Conservation (phyloP, 2,113 vertebrate genomes). For the Puntigrus tetrazona region DNA sequence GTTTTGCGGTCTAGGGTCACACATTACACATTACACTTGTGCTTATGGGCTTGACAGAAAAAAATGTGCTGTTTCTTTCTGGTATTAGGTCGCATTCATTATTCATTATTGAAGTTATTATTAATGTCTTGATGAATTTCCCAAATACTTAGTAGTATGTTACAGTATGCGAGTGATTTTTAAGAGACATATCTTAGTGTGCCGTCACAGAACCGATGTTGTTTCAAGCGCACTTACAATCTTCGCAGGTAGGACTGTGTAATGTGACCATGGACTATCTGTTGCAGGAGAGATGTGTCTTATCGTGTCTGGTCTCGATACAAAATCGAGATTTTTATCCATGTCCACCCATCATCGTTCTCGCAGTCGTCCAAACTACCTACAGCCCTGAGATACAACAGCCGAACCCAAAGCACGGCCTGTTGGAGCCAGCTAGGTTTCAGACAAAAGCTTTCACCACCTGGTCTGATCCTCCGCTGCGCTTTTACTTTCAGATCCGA, state of each 20-base stretch:
- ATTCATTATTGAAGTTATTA: background rate
- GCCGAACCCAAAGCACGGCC: constrained; percentile 18
- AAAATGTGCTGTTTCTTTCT: background rate
- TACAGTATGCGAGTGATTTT: background rate
- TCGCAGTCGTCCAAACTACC: constrained; percentile 21
- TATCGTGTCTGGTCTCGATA: constrained; percentile 37
- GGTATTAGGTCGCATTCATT: background rate
- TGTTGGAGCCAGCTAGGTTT: constrained; percentile 42
- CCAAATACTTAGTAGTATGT: background rate
- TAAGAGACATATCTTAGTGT: background rate
- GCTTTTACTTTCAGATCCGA: constrained; percentile 27
- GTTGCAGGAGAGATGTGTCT: constrained; percentile 3
- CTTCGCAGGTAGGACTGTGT: background rate
- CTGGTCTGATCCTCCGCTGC: constrained; percentile 28
- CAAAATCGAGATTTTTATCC: background rate
- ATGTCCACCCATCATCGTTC: constrained; percentile 22
- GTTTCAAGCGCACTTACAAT: background rate
- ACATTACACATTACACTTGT: too few relatives aligned
- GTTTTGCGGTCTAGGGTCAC: too few relatives aligned
- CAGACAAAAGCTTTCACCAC: constrained; percentile 53
- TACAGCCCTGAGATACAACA: constrained; percentile 2
- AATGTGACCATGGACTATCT: background rate
- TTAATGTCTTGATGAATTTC: too few relatives aligned
- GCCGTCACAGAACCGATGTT: background rate
- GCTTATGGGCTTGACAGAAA: background rate